Percentiles rank a stretch among this genome's conserved stretches.
phyloP scores from a whole-genome alignment of 2,888 invertebrate genomes.

The Drosophila kambysellisi region DNA sequence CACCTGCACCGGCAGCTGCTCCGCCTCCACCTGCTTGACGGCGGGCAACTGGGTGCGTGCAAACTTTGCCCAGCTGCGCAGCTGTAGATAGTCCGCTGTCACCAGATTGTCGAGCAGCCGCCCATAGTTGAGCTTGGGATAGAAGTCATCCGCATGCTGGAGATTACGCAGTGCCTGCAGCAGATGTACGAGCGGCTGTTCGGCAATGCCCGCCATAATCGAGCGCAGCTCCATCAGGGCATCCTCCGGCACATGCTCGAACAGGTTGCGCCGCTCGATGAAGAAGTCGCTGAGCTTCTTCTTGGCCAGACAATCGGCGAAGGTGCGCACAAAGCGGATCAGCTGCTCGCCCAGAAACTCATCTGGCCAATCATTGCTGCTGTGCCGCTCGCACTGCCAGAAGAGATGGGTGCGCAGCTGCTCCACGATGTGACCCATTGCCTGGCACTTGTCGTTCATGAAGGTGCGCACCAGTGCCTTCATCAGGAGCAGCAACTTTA shows the following conservation, averaged over 20 bases:
- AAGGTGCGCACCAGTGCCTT: slow-evolving; percentile 90
- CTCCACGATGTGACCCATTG: slow-evolving; percentile 88
- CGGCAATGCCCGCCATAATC: slow-evolving; percentile 88
- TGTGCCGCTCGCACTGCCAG: slow-evolving; percentile 91
- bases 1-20: not conserved
- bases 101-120: slow-evolving; percentile 87
- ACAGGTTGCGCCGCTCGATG: slow-evolving; percentile 89
- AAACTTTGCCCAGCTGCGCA: slow-evolving; percentile 74
- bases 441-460: slow-evolving; percentile 86
- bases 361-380: slow-evolving; percentile 90
- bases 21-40: slow-evolving; percentile 54
- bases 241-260: slow-evolving; percentile 89
- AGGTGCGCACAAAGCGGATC: slow-evolving; percentile 87
- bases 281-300: slow-evolving; percentile 90
- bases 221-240: slow-evolving; percentile 88
- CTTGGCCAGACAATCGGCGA: slow-evolving; percentile 88
- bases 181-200: slow-evolving; percentile 90
- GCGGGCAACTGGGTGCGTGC: slow-evolving; percentile 45
- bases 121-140: slow-evolving; percentile 88
- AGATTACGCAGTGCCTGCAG: slow-evolving; percentile 90
- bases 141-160: slow-evolving; percentile 88
- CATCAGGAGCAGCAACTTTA: slow-evolving; percentile 89
- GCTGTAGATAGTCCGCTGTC: slow-evolving; percentile 86
- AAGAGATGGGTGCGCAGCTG: slow-evolving; percentile 91
- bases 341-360: slow-evolving; percentile 90